Evolutionary conservation across 2,113 vertebrate species (phyloP).

Genomic region (Pteropus alecto): DNA sequence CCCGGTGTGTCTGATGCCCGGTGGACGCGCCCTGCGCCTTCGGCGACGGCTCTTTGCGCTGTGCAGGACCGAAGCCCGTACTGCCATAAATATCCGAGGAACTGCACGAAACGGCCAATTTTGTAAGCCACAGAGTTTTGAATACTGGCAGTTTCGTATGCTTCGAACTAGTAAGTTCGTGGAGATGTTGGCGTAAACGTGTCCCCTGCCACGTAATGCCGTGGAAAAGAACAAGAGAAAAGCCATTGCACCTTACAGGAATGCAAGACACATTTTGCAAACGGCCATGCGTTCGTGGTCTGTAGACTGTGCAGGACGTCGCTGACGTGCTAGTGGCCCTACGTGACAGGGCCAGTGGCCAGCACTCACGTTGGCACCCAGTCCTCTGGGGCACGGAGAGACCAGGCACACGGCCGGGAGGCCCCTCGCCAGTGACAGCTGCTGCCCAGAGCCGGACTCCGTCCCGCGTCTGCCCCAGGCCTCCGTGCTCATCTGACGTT

Average conservation of each 20-base stretch:
- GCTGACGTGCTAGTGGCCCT: accelerated
- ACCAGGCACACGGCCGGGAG: not conserved
- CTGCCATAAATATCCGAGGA: not conserved
- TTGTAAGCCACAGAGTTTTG: not conserved
- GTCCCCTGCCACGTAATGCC: accelerated
- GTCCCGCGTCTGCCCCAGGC: not conserved
- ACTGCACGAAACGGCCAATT: not conserved
- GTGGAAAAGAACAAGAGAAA: not conserved
- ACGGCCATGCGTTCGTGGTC: not conserved
- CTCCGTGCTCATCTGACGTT: too few species aligned
- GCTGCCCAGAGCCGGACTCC: not conserved
- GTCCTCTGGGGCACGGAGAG: not conserved
- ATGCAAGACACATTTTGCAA: not conserved
- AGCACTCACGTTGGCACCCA: not conserved
- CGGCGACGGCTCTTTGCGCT: accelerated
- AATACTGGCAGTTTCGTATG: not conserved
- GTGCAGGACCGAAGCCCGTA: not conserved
- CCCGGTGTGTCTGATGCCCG: not conserved
- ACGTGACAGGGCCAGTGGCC: not conserved
- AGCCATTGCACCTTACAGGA: not conserved
- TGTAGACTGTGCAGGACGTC: not conserved
- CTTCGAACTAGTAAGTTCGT: accelerated
- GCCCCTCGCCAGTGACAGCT: not conserved
- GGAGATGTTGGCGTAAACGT: not conserved
- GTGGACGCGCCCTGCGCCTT: too few species aligned